Base-by-base conservation (phyloP, 2,113 vertebrate species). In the Pogonocichla stellata region DNA sequence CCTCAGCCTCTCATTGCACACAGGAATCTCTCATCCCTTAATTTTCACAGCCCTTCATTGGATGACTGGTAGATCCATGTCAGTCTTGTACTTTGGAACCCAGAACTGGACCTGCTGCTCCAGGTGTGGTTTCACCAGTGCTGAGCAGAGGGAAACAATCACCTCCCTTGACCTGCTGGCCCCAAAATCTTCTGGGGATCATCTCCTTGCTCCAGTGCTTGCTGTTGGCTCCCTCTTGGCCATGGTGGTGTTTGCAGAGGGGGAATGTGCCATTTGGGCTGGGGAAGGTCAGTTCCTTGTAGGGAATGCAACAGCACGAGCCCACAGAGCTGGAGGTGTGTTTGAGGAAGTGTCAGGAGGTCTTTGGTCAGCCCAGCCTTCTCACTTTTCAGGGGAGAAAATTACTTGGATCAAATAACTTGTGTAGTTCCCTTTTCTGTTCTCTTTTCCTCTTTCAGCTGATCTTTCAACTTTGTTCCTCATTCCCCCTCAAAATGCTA, bases 301-400 rank as follows among this genome's bases (percentile, higher is more conserved):
- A 5, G 42, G 51, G 47, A 43, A 28, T 25, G 28, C 34, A 20
- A 6, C 47, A 66, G 28, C 3, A 2, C 1, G 24, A 60, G 23
- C 6, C 5, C 1, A 0, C 10, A 31, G 16, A 31, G 25, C 12
- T 45, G 19, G 24, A 60, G 64, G 8, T 23, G 29, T 5, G 1
- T 57, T 34, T 91, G 48, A 12, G 38, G 29, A 53, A 20, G 18
- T 24, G 31, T 64, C 65, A 71, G 40, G 19, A 92, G 10, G 22
- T 24, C 26, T 75, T 51, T 33, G 43, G 20, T 34, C 36, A 85
- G 62, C 62, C 23, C 71, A 89, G 17, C 19, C 33, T 31, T 91
- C 71, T 84, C 48, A 8, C 60, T 78, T 89, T 53, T 10, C 72
- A 69, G 48, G 19, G 60, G 10, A 31, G 11, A 53, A 36, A 51